These are phyloP conservation scores for Melierax canorus DNA, from an alignment of 2,113 vertebrate species.

Conservation along the genomic window DNA sequence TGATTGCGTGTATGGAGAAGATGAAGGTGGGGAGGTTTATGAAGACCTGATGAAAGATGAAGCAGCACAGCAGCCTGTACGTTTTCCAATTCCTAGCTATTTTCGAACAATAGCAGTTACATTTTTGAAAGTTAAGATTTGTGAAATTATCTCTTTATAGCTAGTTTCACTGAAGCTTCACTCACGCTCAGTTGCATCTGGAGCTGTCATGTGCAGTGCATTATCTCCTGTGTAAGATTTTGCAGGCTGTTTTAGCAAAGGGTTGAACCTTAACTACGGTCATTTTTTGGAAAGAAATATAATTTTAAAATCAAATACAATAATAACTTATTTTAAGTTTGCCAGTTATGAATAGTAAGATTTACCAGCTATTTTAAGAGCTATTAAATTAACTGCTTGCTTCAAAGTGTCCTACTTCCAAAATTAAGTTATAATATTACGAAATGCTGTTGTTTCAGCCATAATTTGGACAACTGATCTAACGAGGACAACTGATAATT, in stretches of 20 bases:
- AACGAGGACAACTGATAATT: neutral
- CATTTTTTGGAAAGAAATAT: neutral
- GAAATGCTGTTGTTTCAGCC: neutral
- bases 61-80: constrained; percentile 81
- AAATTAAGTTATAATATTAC: neutral
- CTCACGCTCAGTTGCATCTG: rapidly evolving
- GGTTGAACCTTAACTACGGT: neutral
- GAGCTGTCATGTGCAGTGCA: neutral
- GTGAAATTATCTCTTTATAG: neutral
- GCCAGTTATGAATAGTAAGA: neutral
- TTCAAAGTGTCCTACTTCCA: neutral
- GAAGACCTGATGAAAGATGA: constrained; percentile 97
- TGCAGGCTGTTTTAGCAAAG: neutral
- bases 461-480: neutral
- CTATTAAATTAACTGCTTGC: neutral
- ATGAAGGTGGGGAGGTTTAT: constrained; percentile 94
- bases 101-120: neutral
- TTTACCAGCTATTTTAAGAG: neutral
- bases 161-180: neutral
- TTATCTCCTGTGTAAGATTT: neutral
- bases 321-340: neutral
- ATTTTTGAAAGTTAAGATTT: neutral
- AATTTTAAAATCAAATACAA: neutral
- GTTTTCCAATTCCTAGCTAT: neutral
- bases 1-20: constrained; percentile 95